Percentiles rank a stretch among this genome's conserved stretches.
Evolutionary conservation across 2,888 invertebrate genomes (phyloP).

Genomic region (Iselma pallidipennis): DNA sequence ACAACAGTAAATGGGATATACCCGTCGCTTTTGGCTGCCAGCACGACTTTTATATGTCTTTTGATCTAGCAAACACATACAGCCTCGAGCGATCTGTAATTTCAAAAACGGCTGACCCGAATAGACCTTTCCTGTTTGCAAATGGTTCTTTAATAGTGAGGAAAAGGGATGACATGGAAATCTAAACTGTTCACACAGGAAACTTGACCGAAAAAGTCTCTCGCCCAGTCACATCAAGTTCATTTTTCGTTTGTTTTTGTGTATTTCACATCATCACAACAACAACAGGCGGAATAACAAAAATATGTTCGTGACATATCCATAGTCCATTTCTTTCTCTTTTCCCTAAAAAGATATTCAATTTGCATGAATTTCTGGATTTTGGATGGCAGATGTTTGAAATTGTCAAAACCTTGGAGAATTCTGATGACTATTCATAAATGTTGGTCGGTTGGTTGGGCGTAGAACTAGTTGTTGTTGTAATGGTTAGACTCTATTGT

Average conservation of each 20-base stretch:
- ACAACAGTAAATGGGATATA: too few relatives aligned
- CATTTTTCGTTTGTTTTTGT: conserved; percentile 2
- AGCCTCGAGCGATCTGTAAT: conserved; percentile 19
- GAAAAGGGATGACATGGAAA: conserved; percentile 14
- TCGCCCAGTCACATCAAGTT: not conserved
- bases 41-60: conserved; percentile 22
- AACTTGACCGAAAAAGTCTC: not conserved
- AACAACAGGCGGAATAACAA: not conserved
- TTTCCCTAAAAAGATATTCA: not conserved
- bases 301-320: not conserved
- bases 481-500: not conserved
- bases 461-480: not conserved
- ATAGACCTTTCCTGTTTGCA: conserved; percentile 20
- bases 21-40: conserved; percentile 10
- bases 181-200: conserved; percentile 8
- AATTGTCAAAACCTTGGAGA: not conserved
- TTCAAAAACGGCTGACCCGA: conserved; percentile 28
- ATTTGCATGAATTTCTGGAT: not conserved
- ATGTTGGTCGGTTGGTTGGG: too few relatives aligned
- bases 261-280: not conserved
- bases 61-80: conserved; percentile 18
- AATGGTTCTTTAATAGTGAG: conserved; percentile 23
- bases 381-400: not conserved
- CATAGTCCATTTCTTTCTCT: not conserved
- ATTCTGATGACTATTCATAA: not conserved